Conservation (phyloP, 2,797 vertebrate species). For the Nyctalus aviator region DNA sequence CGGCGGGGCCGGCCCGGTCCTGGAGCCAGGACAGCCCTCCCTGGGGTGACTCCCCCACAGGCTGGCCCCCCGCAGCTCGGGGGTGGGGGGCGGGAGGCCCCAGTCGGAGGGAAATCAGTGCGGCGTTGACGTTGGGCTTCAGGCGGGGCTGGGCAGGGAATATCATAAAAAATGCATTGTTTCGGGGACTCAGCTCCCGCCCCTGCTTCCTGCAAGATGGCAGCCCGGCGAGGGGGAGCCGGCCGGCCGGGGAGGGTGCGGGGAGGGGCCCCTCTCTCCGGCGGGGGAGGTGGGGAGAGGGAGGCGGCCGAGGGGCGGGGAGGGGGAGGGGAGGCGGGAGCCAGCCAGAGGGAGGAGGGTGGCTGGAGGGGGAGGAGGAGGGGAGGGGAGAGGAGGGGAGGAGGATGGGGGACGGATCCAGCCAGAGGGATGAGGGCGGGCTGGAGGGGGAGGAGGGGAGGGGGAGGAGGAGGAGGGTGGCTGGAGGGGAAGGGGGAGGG, state of each 20-base stretch:
- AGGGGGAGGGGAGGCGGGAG: background rate
- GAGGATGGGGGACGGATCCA: background rate
- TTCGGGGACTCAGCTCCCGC: slow-evolving; percentile 28
- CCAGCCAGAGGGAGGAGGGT: too few relatives aligned
- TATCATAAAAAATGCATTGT: slow-evolving; percentile 55
- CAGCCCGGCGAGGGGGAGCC: slow-evolving; percentile 7
- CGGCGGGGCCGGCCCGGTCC: background rate
- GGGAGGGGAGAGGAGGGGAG: too few relatives aligned
- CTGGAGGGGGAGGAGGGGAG: background rate
- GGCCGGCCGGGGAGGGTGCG: slow-evolving; percentile 36
- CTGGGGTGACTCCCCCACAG: background rate
- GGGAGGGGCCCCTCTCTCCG: background rate
- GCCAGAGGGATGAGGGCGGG: background rate
- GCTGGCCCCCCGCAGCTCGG: background rate
- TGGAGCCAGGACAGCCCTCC: background rate
- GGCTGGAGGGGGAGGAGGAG: too few relatives aligned
- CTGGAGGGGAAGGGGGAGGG: too few relatives aligned
- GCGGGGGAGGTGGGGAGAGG: background rate
- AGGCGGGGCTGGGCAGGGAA: background rate
- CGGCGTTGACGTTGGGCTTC: background rate
- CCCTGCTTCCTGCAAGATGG: slow-evolving; percentile 69
- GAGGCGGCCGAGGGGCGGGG: background rate
- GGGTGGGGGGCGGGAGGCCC: background rate
- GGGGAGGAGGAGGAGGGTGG: too few relatives aligned
- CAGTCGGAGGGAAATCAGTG: background rate